Conservation (phyloP, 2,888 invertebrate genomes). For the Drosophila lutescens region DNA sequence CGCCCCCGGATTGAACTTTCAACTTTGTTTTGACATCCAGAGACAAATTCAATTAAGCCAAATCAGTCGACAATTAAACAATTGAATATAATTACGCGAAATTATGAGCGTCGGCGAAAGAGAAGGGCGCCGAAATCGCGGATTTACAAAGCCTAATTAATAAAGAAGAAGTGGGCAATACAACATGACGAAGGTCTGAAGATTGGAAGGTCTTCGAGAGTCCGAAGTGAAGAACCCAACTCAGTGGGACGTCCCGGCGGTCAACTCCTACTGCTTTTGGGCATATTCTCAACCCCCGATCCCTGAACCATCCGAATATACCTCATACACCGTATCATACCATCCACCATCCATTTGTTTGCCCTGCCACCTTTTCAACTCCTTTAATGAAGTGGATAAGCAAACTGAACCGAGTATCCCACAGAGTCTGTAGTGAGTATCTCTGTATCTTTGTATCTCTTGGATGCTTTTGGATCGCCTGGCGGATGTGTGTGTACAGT, state of each 20-base stretch:
- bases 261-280: conserved; percentile 46
- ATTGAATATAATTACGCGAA: conserved; percentile 72
- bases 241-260: conserved; percentile 57
- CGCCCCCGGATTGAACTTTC: conserved; percentile 18
- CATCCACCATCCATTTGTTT: conserved; percentile 5
- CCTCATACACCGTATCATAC: not conserved
- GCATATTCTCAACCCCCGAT: not conserved
- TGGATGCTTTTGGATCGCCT: conserved; percentile 4
- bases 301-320: not conserved
- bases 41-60: conserved; percentile 60
- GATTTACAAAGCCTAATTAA: conserved; percentile 61
- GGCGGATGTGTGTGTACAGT: conserved; percentile 64
- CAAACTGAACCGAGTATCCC: conserved; percentile 51
- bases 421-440: conserved; percentile 6
- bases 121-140: conserved; percentile 17
- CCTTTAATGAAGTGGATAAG: conserved; percentile 80
- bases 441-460: conserved; percentile 10
- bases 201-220: not conserved
- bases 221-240: conserved; percentile 36
- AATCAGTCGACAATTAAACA: conserved; percentile 71
- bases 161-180: conserved; percentile 70
- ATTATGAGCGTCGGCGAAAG: conserved; percentile 32
- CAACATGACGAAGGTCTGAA: conserved; percentile 31
- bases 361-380: conserved; percentile 43
- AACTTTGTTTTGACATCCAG: conserved; percentile 39